Evolutionary conservation across 1,140 invertebrate genomes (phyloP), one percentile per base, ranked within the genome.

Genomic region (Steinernema khuongi): DNA sequence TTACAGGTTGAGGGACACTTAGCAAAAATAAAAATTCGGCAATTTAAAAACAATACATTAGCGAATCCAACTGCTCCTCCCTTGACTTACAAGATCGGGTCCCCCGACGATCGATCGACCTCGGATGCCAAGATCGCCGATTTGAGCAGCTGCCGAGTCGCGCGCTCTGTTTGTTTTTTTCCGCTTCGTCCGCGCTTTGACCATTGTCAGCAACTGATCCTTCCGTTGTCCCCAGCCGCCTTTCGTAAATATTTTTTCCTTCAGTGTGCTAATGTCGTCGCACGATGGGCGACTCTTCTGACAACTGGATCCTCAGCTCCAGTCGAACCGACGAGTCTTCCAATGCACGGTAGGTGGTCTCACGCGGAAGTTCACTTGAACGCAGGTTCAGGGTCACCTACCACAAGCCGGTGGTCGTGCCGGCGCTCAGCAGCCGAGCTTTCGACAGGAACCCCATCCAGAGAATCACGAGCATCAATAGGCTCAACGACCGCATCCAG

Each of bases 401-500:
- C 1, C 71, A 72, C 41, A 72, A 72, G 11, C 71, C 71, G n/a
- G 19, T 72, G n/a, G 18, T 72, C 0, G 26, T 72, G 18, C 41
- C 71, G 17, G 28, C 71, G 18, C 1, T 41, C 71, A 28, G 44
- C 44, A 7, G 43, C 17, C 19, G 7, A 11, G 18, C 31, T 18
- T 2, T 72, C 19, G 30, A 44, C 4, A 1, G 44, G 17, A 30
- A 72, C 31, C 43, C 71, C 18, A 26, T 30, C 1, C 43, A 72
- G 31, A n/a, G 71, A 7, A 67, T 72, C 18, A 19, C 19, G 18
- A 66, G 43, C 28, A 43, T 72, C 4, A 72, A 72, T 66, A 28
- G 71, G 0, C 41, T 72, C 7, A 72, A 72, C 26, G 71, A 72
- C 30, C 18, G 71, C 30, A 72, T 72, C 11, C 71, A 66, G 18